phyloP scores from a whole-genome alignment of 2,888 invertebrate species.

The Elysia crispata region DNA sequence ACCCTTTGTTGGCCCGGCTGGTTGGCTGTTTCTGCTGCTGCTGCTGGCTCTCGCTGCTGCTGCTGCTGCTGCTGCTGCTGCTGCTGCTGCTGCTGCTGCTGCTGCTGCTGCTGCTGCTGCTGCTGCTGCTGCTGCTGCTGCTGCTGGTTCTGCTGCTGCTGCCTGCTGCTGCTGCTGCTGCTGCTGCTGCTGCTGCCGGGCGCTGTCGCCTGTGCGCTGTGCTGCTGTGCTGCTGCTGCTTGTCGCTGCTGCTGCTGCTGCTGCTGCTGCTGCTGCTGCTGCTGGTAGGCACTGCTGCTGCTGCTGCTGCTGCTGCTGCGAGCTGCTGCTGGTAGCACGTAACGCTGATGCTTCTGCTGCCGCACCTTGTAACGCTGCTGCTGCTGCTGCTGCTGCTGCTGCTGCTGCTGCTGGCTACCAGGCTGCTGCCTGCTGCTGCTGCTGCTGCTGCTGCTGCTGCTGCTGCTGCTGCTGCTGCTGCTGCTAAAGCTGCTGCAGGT shows the following conservation, averaged over 20 bases:
- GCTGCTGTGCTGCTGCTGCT: not conserved
- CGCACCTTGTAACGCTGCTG: not conserved
- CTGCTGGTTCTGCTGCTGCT: too few species aligned
- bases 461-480: too few species aligned
- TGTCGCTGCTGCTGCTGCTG: too few species aligned
- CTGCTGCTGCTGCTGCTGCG: not conserved
- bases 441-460: not conserved
- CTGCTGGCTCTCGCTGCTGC: too few species aligned
- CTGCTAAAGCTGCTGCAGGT: too few species aligned
- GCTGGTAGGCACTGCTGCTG: too few species aligned
- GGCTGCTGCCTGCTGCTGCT: not conserved
- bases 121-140: constrained; percentile 12
- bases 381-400: not conserved
- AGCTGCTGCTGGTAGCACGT: not conserved
- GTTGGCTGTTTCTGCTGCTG: not conserved
- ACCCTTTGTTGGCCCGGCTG: not conserved
- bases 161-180: constrained; percentile 14
- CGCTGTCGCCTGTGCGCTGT: not conserved
- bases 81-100: not conserved
- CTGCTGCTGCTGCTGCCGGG: not conserved
- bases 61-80: not conserved
- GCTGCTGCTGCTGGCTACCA: not conserved
- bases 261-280: not conserved
- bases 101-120: not conserved
- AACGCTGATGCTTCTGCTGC: not conserved